Percentiles rank a stretch among this genome's conserved stretches.
phyloP scores from a whole-genome alignment of 1,140 invertebrate genomes.

The Nebria ingens region DNA sequence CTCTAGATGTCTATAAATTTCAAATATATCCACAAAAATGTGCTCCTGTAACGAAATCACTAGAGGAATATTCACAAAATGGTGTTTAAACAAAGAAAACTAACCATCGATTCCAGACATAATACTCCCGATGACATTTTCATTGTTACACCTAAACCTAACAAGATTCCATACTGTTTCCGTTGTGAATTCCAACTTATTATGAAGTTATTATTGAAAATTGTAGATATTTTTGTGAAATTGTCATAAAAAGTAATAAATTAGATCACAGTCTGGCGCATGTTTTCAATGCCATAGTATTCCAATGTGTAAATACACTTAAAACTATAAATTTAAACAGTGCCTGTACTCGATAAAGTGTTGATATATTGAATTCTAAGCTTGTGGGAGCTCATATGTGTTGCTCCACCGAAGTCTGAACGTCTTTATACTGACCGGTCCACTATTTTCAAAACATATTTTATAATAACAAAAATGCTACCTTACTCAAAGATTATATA shows the following conservation, averaged over 20 bases:
- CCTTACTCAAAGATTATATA: too few relatives aligned
- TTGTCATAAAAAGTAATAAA: not conserved
- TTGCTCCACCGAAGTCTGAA: not conserved
- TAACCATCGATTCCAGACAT: too few relatives aligned
- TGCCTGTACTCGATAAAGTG: slow-evolving; percentile 8
- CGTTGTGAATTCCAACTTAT: not conserved
- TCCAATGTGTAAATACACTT: slow-evolving; percentile 1
- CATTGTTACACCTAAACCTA: too few relatives aligned
- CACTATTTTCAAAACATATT: too few relatives aligned
- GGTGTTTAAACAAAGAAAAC: too few relatives aligned
- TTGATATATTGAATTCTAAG: not conserved
- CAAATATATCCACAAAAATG: not conserved
- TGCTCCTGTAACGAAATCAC: slow-evolving; percentile 3
- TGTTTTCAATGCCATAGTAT: not conserved
- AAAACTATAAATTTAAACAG: slow-evolving; percentile 1
- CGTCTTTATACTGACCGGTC: not conserved
- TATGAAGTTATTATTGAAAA: not conserved
- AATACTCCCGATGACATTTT: too few relatives aligned
- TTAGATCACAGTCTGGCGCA: not conserved
- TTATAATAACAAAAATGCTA: too few relatives aligned
- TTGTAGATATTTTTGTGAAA: not conserved
- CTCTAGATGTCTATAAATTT: slow-evolving; percentile 8
- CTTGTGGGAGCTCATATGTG: not conserved
- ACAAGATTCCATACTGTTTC: too few relatives aligned
- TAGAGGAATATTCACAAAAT: not conserved